Conservation (phyloP, 2,113 vertebrate genomes). For the Indicator indicator region DNA sequence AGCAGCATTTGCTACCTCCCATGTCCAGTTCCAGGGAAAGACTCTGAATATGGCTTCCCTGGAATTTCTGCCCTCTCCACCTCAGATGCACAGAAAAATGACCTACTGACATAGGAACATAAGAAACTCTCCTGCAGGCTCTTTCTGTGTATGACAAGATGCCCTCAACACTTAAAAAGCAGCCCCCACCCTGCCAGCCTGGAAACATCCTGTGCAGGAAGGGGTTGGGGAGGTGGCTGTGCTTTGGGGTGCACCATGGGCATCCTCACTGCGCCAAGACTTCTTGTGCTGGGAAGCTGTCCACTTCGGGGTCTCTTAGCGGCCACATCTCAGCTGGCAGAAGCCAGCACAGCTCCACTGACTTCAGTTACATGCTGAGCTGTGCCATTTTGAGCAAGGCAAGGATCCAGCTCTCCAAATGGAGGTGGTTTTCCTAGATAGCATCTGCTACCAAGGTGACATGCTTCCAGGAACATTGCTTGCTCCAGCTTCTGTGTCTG, state of each 20-base stretch:
- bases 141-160: not conserved
- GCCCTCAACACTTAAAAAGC: not conserved
- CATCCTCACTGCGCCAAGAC: not conserved
- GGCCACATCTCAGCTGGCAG: not conserved
- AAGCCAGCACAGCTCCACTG: not conserved
- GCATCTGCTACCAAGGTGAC: not conserved
- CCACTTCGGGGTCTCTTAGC: not conserved
- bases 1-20: not conserved
- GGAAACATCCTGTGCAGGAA: not conserved
- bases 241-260: not conserved
- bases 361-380: not conserved
- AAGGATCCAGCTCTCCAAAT: not conserved
- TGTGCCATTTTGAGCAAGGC: not conserved
- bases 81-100: not conserved
- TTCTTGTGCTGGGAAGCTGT: not conserved
- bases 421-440: not conserved
- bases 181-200: not conserved
- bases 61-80: not conserved
- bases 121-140: not conserved
- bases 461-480: not conserved
- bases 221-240: accelerated
- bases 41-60: not conserved
- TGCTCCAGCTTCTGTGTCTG: not conserved
- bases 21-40: not conserved
- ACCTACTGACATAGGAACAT: too few species aligned